Conservation (phyloP, 2,113 vertebrate species). For the Sinocyclocheilus maitianheensis region DNA sequence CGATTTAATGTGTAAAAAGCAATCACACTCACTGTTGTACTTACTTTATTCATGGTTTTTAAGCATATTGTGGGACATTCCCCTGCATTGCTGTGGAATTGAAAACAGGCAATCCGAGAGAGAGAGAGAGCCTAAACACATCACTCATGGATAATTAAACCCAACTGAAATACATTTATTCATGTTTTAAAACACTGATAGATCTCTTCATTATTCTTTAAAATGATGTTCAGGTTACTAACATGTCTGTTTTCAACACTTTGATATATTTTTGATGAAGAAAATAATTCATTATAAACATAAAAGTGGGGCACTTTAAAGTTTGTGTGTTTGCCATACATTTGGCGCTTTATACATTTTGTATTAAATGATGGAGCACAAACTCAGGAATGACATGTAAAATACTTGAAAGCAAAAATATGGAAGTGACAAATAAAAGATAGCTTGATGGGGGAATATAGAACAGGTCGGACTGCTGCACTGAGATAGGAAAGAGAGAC, state of each 20-base stretch:
- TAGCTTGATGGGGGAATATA: not conserved
- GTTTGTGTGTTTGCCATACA: not conserved
- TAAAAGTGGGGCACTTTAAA: slow-evolving; percentile 13
- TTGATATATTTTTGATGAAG: not conserved
- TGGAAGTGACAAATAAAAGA: not conserved
- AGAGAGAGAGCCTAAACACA: not conserved
- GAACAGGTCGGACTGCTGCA: not conserved
- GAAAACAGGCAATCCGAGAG: not conserved
- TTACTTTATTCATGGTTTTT: not conserved
- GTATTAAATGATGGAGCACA: not conserved
- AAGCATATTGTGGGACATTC: not conserved
- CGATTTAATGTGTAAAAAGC: not conserved
- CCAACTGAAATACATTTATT: slow-evolving; percentile 1
- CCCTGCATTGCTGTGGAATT: not conserved
- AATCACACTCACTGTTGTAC: not conserved
- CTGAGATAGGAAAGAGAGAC: not conserved
- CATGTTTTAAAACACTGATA: not conserved
- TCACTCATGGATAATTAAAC: not conserved
- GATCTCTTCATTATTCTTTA: not conserved
- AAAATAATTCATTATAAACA: not conserved
- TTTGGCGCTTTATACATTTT: slow-evolving; percentile 6
- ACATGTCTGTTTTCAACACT: not conserved
- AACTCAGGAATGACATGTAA: slow-evolving; percentile 8
- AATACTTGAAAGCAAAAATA: not conserved
- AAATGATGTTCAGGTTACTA: not conserved